These are phyloP conservation scores for Lepas anatifera DNA, from an alignment of 2,888 invertebrate species.

Conservation along the genomic window DNA sequence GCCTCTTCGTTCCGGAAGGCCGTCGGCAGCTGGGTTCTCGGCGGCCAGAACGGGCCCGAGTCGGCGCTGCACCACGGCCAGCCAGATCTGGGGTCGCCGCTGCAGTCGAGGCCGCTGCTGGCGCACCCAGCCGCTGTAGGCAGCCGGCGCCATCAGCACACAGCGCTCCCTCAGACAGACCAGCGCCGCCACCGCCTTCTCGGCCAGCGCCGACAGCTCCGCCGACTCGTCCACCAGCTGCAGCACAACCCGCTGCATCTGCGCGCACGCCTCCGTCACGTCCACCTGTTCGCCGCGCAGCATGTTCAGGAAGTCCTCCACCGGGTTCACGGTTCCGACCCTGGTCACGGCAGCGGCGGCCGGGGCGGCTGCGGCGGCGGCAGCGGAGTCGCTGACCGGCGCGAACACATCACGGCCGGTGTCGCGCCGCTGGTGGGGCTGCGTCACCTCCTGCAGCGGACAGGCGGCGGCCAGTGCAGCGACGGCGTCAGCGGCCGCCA, in stretches of 20 bases:
- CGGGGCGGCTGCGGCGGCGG: constrained; percentile 26
- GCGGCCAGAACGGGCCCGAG: not conserved
- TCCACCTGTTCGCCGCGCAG: constrained; percentile 30
- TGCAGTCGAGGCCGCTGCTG: not conserved
- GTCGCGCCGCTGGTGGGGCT: constrained; percentile 2
- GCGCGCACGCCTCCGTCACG: constrained; percentile 13
- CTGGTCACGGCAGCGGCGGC: constrained; percentile 27
- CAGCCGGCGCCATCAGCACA: not conserved
- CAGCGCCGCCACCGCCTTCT: not conserved
- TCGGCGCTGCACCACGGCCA: not conserved
- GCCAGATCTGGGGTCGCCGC: not conserved
- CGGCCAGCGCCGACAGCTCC: not conserved
- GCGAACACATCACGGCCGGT: constrained; percentile 13
- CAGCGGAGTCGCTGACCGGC: constrained; percentile 14
- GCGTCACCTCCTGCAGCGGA: not conserved
- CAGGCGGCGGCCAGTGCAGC: not conserved
- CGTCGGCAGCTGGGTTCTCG: not conserved
- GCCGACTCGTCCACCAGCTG: not conserved
- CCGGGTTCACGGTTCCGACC: constrained; percentile 49
- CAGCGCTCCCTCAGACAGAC: not conserved
- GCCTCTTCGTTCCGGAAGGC: not conserved
- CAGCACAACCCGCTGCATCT: not conserved
- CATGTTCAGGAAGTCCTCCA: constrained; percentile 45
- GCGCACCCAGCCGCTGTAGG: not conserved
- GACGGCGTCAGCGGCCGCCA: not conserved